Percentiles rank a stretch among this genome's conserved stretches.
These are phyloP conservation scores for Corynorhinus townsendii DNA, from an alignment of 2,113 vertebrate species.

Conservation along the genomic window DNA sequence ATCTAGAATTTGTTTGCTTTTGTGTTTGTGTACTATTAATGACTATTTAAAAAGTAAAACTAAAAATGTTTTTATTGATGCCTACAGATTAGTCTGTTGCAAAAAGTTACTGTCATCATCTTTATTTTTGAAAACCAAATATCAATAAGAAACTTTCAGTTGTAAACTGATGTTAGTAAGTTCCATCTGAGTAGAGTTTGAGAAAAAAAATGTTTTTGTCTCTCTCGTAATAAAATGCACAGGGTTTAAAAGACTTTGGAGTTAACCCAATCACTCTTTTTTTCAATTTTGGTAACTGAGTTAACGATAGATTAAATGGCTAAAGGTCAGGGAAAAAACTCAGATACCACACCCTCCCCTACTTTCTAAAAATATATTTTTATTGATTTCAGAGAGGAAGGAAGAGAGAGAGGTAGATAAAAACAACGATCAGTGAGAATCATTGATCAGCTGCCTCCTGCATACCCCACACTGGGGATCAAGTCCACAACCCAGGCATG, in stretches of 20 bases:
- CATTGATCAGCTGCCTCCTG: too few species aligned
- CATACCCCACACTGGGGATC: too few species aligned
- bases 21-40: background rate
- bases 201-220: background rate
- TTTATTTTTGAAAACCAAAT: background rate
- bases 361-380: background rate
- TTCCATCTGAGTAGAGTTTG: background rate
- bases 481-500: too few species aligned
- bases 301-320: background rate
- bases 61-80: background rate
- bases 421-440: too few species aligned
- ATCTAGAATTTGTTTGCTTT: background rate
- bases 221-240: background rate
- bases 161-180: background rate
- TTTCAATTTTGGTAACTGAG: background rate
- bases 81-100: background rate
- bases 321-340: background rate
- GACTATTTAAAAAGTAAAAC: background rate
- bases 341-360: accelerated
- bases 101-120: background rate
- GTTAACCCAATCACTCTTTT: background rate
- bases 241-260: background rate
- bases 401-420: too few species aligned
- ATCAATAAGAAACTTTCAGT: background rate
- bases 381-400: background rate